Evolutionary conservation across 1,140 invertebrate genomes (phyloP), one percentile per base, ranked within the genome.

Genomic region (Paramacrobiotus metropolitanus): DNA sequence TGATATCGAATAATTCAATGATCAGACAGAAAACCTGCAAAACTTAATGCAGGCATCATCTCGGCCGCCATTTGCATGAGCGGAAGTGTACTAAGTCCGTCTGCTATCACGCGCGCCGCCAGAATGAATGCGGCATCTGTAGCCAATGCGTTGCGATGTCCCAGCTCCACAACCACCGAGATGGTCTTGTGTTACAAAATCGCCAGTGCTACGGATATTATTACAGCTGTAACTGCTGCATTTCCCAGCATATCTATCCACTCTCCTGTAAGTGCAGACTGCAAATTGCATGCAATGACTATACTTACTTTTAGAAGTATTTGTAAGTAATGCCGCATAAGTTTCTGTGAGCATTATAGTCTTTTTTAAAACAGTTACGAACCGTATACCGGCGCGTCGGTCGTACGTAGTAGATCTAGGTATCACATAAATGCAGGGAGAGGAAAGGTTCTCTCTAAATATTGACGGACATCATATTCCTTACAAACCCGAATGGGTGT

Each of bases 111-210:
- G 9, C 15, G 9, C 9, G 24, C 48, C 4, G 9, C 48, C 4
- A 9, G 48, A 18, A 4, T 55, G 9, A 55, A 28, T 24, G 48
- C 48, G 4, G 48, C 48, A 4, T 9, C 48, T 24, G 24, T 55
- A 4, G 48, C 48, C 4, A 24, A 4, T 24, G 24, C 24, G 9
- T 55, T 55, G 24, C 9, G 48, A 18, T 55, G 48, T 55, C 48
- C 48, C 48, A 55, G 48, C 24, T 55, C 48, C 48, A 55, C 48
- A 24, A 55, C 48, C n/a, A n/a, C n/a, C n/a, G 48, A 55, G 24
- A 55, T 55, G 48, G 48, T 55, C 15, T 24, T 55, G 9, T 55
- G 48, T 55, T 55, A 18, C 24, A 55, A 40, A 24, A 55, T 55
- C 24, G 48, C 48, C 48, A 55, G 24, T 24, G 15, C 48, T 24